Percentiles rank a stretch among this genome's conserved stretches.
Evolutionary conservation across 2,797 vertebrate genomes (phyloP).

Genomic region (Sebastes ruberrimus): DNA sequence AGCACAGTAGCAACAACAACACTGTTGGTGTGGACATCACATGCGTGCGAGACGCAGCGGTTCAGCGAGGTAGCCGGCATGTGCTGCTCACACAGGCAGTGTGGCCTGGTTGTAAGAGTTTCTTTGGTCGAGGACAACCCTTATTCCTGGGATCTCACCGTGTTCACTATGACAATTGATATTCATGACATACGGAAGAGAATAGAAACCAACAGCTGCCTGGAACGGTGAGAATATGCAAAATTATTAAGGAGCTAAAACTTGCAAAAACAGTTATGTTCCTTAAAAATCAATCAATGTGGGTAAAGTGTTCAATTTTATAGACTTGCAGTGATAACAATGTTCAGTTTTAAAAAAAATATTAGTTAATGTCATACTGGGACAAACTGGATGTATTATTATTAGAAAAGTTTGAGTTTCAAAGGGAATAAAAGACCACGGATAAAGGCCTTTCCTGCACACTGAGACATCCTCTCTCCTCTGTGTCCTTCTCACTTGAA

Average conservation of each 20-base stretch:
- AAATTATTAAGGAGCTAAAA: neutral
- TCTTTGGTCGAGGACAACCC: no score
- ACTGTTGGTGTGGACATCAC: no score
- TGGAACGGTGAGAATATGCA: neutral
- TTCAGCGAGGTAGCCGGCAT: no score
- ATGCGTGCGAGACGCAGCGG: no score
- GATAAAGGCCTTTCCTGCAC: neutral
- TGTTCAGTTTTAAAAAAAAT: neutral
- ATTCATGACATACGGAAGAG: neutral
- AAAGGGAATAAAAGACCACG: neutral
- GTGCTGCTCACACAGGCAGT: no score
- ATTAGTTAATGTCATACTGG: neutral
- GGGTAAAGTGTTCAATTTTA: neutral
- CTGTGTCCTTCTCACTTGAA: neutral
- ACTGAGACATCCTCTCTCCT: neutral
- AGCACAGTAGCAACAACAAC: no score
- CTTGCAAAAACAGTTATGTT: neutral
- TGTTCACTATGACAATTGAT: neutral
- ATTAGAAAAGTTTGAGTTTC: neutral
- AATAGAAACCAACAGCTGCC: neutral
- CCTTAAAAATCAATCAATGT: neutral
- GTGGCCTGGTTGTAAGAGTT: accelerated
- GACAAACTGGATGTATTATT: neutral
- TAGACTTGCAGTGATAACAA: neutral
- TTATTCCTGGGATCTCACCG: neutral